A percentile compares a stretch with the other conserved stretches of the same genome.
phyloP scores from a whole-genome alignment of 2,797 vertebrate genomes.

The Pempheris klunzingeri region DNA sequence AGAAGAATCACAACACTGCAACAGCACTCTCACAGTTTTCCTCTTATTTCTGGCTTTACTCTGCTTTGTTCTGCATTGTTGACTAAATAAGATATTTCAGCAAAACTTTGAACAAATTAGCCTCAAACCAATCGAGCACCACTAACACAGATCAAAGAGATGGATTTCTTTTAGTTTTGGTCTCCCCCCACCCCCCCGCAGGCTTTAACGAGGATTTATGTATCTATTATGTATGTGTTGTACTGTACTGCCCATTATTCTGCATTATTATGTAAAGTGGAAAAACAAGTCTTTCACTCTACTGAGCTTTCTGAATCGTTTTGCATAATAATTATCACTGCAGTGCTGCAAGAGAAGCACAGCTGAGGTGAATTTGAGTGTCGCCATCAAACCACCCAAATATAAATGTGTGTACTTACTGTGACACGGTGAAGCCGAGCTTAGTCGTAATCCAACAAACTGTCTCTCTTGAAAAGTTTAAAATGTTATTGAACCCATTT shows the following conservation, averaged over 20 bases:
- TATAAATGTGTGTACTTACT: not conserved
- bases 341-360: not conserved
- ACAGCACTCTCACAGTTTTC: not conserved
- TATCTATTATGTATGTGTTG: constrained; percentile 5
- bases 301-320: not conserved
- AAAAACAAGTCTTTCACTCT: not conserved
- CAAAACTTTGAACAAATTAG: constrained; percentile 12
- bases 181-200: no score
- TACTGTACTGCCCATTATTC: constrained; percentile 30
- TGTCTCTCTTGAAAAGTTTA: no score
- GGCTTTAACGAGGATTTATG: not conserved
- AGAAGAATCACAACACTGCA: no score
- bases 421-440: not conserved
- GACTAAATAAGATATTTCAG: not conserved
- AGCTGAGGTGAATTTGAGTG: not conserved
- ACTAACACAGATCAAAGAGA: constrained; percentile 40
- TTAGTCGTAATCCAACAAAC: not conserved
- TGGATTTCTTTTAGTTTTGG: constrained; percentile 13
- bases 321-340: not conserved
- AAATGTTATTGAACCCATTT: no score
- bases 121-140: constrained; percentile 13
- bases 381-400: not conserved
- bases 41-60: not conserved
- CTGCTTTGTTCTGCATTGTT: not conserved
- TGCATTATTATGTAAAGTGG: constrained; percentile 4